A percentile compares a stretch with the other conserved stretches of the same genome.
These are phyloP conservation scores for Panzeria rudis DNA, from an alignment of 2,888 invertebrate species.

Conservation along the genomic window DNA sequence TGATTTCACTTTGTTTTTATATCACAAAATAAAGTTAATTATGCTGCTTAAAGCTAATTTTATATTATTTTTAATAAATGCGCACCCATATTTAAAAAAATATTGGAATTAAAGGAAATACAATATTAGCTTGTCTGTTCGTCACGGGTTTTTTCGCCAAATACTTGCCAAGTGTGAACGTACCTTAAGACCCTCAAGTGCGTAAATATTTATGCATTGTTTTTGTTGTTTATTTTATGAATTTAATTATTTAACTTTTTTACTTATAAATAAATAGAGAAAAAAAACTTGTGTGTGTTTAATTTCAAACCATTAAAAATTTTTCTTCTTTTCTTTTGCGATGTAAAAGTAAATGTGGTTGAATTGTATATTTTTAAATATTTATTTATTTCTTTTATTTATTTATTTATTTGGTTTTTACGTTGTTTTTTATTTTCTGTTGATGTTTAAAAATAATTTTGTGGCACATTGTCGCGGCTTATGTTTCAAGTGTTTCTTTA, in stretches of 20 bases:
- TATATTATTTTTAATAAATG: no score
- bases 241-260: not conserved
- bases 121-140: no score
- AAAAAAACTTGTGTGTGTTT: not conserved
- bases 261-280: not conserved
- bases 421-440: not conserved
- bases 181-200: constrained; percentile 1
- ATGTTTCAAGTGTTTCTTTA: constrained; percentile 62
- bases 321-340: constrained; percentile 3
- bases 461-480: constrained; percentile 66
- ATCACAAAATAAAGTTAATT: no score
- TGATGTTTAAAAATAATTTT: constrained; percentile 60
- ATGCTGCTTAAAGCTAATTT: no score
- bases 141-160: no score
- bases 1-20: no score
- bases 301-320: constrained; percentile 25
- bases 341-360: constrained; percentile 40
- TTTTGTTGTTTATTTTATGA: constrained; percentile 7
- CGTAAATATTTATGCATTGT: constrained; percentile 16
- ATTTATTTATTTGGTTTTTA: constrained; percentile 50
- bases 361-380: constrained; percentile 8
- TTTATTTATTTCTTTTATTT: not conserved
- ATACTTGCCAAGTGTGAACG: no score
- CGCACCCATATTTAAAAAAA: no score
- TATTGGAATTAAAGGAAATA: no score